A percentile compares a stretch with the other conserved stretches of the same genome.
phyloP scores from a whole-genome alignment of 2,888 invertebrate genomes.

The Auanema freiburgensis region DNA sequence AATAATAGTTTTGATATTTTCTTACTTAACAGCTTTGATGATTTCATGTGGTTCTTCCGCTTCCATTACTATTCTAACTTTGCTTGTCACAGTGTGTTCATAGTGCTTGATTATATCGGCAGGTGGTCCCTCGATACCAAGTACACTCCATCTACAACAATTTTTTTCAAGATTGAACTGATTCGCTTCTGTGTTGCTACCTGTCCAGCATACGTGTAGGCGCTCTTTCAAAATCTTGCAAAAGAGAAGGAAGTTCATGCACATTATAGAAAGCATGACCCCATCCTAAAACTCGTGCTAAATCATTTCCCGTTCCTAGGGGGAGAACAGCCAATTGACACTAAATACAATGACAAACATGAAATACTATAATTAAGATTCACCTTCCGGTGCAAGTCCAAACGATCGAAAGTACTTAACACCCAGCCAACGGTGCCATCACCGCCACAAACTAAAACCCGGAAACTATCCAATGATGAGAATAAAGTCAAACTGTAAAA shows the following conservation, averaged over 20 bases:
- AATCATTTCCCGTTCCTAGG: conserved; percentile 91
- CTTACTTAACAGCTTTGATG: conserved; percentile 31
- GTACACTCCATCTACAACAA: conserved; percentile 81
- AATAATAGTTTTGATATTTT: neutral
- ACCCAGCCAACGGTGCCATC: conserved; percentile 99
- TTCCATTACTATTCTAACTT: conserved; percentile 33
- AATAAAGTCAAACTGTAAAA: conserved; percentile 78
- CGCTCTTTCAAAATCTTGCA: conserved; percentile 93
- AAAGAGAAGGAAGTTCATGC: conserved; percentile 84
- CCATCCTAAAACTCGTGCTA: conserved; percentile 93
- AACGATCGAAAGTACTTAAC: conserved; percentile 88
- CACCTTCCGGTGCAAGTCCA: conserved; percentile 75
- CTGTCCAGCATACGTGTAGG: conserved; percentile 95
- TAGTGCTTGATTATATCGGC: conserved; percentile 35
- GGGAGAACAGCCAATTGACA: conserved; percentile 93
- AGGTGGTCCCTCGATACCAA: conserved; percentile 75
- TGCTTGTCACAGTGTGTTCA: conserved; percentile 62
- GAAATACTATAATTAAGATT: conserved; percentile 6
- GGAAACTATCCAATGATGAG: conserved; percentile 90
- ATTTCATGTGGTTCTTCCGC: conserved; percentile 41
- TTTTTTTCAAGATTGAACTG: conserved; percentile 1
- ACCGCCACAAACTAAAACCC: conserved; percentile 93
- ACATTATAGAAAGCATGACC: conserved; percentile 94
- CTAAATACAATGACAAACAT: conserved; percentile 67
- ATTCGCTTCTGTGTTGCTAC: conserved; percentile 64